A percentile compares a stretch with the other conserved stretches of the same genome.
Conservation (phyloP, 1,140 invertebrate species). For the Oscheius sp. region DNA sequence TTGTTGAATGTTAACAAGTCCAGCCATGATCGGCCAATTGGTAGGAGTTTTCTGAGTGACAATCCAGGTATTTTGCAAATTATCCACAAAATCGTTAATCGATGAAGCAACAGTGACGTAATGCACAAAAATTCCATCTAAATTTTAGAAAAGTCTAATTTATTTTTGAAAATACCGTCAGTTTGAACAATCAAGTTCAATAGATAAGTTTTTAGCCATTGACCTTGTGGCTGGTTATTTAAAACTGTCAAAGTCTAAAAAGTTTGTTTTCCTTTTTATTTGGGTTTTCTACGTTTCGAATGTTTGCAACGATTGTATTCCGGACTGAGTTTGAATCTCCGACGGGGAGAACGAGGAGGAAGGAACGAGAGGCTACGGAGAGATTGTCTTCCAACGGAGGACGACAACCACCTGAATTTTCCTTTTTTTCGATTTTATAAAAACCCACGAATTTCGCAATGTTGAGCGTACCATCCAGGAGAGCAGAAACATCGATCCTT, state of each 20-base stretch:
- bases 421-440: too few species aligned
- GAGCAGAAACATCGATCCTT: not conserved
- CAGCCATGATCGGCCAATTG: not conserved
- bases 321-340: not conserved
- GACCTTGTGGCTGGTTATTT: not conserved
- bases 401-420: not conserved
- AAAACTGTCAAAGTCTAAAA: not conserved
- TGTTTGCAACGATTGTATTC: too few species aligned
- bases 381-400: not conserved
- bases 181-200: not conserved
- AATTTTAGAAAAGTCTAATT: too few species aligned
- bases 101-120: too few species aligned
- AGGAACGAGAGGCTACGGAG: not conserved
- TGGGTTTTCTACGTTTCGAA: too few species aligned
- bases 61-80: not conserved
- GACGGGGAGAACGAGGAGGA: not conserved
- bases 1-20: not conserved
- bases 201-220: too few species aligned
- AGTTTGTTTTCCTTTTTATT: not conserved
- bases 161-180: too few species aligned
- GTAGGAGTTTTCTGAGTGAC: not conserved
- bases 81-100: too few species aligned
- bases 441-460: not conserved
- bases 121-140: too few species aligned
- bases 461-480: not conserved